A percentile compares a stretch with the other conserved stretches of the same genome.
Conservation (phyloP, 2,113 vertebrate species). For the Engystomops pustulosus region DNA sequence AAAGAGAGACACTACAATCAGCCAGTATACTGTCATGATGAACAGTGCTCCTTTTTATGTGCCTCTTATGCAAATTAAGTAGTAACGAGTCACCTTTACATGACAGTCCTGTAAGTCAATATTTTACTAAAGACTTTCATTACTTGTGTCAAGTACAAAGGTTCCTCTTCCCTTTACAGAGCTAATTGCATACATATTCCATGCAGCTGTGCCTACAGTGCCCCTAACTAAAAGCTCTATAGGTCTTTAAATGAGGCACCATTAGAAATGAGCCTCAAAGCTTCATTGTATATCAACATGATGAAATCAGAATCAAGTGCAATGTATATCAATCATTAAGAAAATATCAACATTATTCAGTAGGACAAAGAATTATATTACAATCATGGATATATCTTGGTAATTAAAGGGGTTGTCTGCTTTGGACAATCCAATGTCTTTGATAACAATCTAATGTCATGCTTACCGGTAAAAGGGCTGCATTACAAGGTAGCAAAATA, state of each 20-base stretch:
- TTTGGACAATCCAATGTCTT: not conserved
- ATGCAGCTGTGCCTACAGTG: not conserved
- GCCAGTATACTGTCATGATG: not conserved
- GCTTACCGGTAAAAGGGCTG: too few relatives aligned
- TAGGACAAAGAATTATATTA: too few relatives aligned
- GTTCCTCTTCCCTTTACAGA: not conserved
- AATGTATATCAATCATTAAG: not conserved
- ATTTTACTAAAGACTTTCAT: not conserved
- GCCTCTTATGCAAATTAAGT: not conserved
- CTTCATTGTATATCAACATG: not conserved
- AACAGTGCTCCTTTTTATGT: not conserved
- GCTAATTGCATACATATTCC: not conserved
- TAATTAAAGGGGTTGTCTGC: not conserved
- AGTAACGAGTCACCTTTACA: not conserved
- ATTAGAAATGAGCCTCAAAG: not conserved
- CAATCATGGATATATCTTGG: too few relatives aligned
- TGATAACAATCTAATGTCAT: not conserved
- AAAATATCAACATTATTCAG: not conserved
- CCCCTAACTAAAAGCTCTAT: not conserved
- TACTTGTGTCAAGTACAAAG: not conserved
- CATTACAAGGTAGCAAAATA: too few relatives aligned
- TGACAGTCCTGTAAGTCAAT: not conserved
- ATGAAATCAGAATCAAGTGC: not conserved
- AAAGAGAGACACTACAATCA: slow-evolving; percentile 3
- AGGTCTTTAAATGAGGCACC: too few relatives aligned